Conservation (phyloP, 1,140 invertebrate species). For the Helicoverpa armigera region DNA sequence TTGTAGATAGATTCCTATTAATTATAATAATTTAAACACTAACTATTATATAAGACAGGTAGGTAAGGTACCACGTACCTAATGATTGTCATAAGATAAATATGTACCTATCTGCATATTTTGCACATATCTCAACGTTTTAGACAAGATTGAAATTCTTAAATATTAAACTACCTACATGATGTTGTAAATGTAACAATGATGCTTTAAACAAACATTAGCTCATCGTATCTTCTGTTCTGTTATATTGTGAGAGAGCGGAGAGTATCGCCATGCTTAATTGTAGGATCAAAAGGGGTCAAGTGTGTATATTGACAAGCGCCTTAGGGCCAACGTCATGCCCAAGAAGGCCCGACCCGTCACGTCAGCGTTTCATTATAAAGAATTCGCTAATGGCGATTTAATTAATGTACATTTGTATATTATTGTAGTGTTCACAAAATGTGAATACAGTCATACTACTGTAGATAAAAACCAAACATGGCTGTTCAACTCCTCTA, state of each 20-base stretch:
- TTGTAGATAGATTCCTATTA: no score
- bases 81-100: no score
- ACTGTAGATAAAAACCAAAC: neutral
- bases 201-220: slow-evolving; percentile 30
- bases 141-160: no score
- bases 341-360: slow-evolving; percentile 51
- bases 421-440: neutral
- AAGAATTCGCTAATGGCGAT: slow-evolving; percentile 39
- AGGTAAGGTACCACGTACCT: no score
- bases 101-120: no score
- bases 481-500: neutral
- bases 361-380: slow-evolving; percentile 45
- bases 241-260: slow-evolving; percentile 49
- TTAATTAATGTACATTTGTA: slow-evolving; percentile 12
- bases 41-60: no score
- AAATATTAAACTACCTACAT: neutral
- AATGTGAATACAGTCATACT: neutral
- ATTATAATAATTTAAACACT: no score
- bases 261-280: slow-evolving; percentile 81
- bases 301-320: slow-evolving; percentile 85
- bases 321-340: slow-evolving; percentile 84
- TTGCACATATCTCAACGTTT: no score
- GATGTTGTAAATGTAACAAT: neutral
- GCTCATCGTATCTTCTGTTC: slow-evolving; percentile 32
- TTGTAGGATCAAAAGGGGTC: slow-evolving; percentile 86